A percentile compares a stretch with the other conserved stretches of the same genome.
These are phyloP conservation scores for Meleagris gallopavo DNA, from an alignment of 2,113 vertebrate genomes.

Conservation along the genomic window DNA sequence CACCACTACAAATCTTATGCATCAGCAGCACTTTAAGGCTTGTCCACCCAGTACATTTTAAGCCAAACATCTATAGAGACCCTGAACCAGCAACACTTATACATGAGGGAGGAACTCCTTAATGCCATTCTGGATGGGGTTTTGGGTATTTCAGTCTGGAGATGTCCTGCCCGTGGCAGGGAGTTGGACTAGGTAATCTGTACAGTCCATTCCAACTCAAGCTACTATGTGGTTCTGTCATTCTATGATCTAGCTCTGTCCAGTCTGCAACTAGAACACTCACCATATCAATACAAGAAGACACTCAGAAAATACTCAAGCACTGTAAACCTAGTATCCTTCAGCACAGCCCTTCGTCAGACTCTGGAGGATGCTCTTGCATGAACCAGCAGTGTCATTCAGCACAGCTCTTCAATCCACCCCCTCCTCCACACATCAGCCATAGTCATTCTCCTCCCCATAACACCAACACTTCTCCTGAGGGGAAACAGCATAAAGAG, in stretches of 20 bases:
- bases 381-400: neutral
- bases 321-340: too few relatives aligned
- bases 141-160: neutral
- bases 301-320: neutral
- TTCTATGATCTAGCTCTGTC: neutral
- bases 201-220: neutral
- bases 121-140: neutral
- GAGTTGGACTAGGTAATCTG: neutral
- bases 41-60: too few relatives aligned
- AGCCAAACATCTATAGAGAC: neutral
- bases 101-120: neutral
- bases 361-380: neutral
- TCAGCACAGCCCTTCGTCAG: neutral
- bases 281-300: neutral
- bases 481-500: neutral
- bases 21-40: neutral
- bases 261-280: neutral
- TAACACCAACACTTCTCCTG: neutral
- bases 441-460: neutral
- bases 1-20: neutral
- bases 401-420: neutral
- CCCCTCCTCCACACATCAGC: neutral
- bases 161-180: neutral
- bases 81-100: neutral
- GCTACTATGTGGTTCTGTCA: neutral